Evolutionary conservation across 64 coral and sea anemone genomes (phyloP).

Genomic region (Platygyra sinensis): DNA sequence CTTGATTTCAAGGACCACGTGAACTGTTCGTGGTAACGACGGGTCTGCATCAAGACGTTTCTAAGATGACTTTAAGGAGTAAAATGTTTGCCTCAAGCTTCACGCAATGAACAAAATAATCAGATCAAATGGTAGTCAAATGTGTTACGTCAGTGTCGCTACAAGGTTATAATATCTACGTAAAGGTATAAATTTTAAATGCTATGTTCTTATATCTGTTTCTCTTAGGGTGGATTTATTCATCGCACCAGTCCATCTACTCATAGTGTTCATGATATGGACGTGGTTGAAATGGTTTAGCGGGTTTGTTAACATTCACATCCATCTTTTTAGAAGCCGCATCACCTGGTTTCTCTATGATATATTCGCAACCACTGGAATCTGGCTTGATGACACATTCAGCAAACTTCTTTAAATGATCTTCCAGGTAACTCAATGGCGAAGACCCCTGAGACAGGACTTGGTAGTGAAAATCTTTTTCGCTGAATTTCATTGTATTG

Average conservation of each 20-base stretch:
- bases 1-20: too few species aligned
- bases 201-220: too few species aligned
- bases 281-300: slow-evolving; percentile 26
- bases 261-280: slow-evolving; percentile 42
- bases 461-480: slow-evolving; percentile 95
- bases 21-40: too few species aligned
- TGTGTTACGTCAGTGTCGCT: too few species aligned
- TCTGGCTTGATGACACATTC: slow-evolving; percentile 55
- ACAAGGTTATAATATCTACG: too few species aligned
- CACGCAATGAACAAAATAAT: too few species aligned
- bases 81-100: too few species aligned
- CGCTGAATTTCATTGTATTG: slow-evolving; percentile 63
- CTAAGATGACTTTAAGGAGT: too few species aligned
- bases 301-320: neutral
- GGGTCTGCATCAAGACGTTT: too few species aligned
- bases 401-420: slow-evolving; percentile 67
- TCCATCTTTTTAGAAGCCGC: neutral
- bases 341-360: neutral
- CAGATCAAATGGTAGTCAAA: too few species aligned
- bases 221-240: too few species aligned
- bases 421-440: slow-evolving; percentile 82
- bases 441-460: slow-evolving; percentile 87
- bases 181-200: too few species aligned
- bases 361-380: slow-evolving; percentile 57
- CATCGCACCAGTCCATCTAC: neutral